phyloP scores from a whole-genome alignment of 2,797 vertebrate species.

The Hippopotamyrus pictus region DNA sequence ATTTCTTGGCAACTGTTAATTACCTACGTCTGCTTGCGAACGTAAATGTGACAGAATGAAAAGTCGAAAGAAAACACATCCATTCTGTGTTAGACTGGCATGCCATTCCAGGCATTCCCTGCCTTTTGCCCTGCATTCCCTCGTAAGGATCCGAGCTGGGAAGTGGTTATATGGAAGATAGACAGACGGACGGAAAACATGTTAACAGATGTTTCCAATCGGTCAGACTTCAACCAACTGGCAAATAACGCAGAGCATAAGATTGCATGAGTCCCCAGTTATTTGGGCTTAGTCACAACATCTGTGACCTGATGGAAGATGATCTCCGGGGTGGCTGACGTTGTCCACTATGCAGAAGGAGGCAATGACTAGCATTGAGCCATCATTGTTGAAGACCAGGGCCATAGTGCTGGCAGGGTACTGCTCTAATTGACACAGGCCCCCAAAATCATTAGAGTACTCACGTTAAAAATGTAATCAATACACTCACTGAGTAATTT shows the following conservation, averaged over 20 bases:
- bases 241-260: neutral
- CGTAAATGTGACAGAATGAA: neutral
- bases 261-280: neutral
- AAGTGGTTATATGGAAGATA: neutral
- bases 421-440: neutral
- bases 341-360: neutral
- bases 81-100: neutral
- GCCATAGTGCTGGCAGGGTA: neutral
- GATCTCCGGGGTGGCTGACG: neutral
- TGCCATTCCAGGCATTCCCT: neutral
- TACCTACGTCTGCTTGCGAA: neutral
- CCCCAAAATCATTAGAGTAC: neutral
- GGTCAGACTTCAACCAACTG: neutral
- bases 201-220: constrained; percentile 5
- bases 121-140: neutral
- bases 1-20: neutral
- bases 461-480: neutral
- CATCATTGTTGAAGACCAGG: neutral
- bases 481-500: neutral
- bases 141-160: neutral
- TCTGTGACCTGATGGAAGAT: neutral
- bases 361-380: neutral
- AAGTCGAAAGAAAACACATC: neutral
- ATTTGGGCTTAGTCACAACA: neutral
- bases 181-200: neutral